Evolutionary conservation across 2,113 vertebrate species (phyloP).

Genomic region (Mobula hypostoma): DNA sequence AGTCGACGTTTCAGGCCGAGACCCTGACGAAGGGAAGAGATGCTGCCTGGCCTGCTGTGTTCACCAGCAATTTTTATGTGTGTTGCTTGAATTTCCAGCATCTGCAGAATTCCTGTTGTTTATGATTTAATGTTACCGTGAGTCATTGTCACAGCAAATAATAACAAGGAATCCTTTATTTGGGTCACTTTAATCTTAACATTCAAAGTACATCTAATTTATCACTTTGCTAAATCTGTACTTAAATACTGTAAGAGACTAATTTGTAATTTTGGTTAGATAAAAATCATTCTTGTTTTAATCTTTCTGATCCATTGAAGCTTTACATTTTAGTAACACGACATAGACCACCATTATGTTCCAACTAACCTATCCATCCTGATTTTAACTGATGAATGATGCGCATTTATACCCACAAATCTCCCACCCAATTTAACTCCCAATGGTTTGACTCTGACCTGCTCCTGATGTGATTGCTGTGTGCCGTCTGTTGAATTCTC

Average conservation of each 20-base stretch:
- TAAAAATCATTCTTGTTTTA: background rate
- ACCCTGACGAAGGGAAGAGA: too few species aligned
- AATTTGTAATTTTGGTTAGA: background rate
- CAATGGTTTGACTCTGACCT: background rate
- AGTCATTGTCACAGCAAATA: background rate
- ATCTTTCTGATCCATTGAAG: background rate
- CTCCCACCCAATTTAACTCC: background rate
- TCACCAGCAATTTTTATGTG: too few species aligned
- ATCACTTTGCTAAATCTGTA: background rate
- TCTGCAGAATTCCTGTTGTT: too few species aligned
- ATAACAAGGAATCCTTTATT: background rate
- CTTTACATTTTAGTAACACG: background rate
- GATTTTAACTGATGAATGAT: background rate
- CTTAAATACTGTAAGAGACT: background rate
- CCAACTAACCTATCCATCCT: background rate
- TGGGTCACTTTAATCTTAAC: background rate
- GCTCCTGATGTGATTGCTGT: conserved; percentile 20
- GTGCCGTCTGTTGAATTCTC: conserved; percentile 35
- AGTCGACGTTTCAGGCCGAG: too few species aligned
- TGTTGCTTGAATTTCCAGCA: too few species aligned
- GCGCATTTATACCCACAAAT: background rate
- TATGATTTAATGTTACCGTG: background rate
- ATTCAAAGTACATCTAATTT: background rate
- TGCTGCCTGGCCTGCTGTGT: too few species aligned
- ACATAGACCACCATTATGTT: background rate